These are phyloP conservation scores for Ancistrus triradiatus DNA, from an alignment of 2,113 vertebrate species.

Conservation along the genomic window DNA sequence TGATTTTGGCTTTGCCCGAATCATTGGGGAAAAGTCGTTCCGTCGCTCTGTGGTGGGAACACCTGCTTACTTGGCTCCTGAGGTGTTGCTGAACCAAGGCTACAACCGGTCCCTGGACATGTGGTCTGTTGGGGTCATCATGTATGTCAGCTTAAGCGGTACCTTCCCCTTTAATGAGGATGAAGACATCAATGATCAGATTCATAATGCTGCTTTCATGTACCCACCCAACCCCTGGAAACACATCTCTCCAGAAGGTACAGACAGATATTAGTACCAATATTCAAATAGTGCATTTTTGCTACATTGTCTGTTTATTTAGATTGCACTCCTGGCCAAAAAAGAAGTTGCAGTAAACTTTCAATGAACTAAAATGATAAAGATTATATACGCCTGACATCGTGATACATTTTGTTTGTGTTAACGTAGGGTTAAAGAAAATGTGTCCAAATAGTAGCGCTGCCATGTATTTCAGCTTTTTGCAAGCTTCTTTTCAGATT, in stretches of 20 bases:
- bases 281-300: too few species aligned
- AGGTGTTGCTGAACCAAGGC: slow-evolving; percentile 87
- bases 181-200: slow-evolving; percentile 91
- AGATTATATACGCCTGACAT: too few species aligned
- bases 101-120: slow-evolving; percentile 92
- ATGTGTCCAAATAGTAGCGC: too few species aligned
- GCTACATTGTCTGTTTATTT: too few species aligned
- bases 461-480: too few species aligned
- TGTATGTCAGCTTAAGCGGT: slow-evolving; percentile 90
- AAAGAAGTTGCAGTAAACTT: too few species aligned
- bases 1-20: slow-evolving; percentile 89
- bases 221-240: slow-evolving; percentile 89
- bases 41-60: slow-evolving; percentile 90
- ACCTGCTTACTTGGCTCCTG: slow-evolving; percentile 83
- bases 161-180: slow-evolving; percentile 92
- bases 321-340: too few species aligned
- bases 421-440: too few species aligned
- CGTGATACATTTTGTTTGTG: too few species aligned
- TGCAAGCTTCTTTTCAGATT: too few species aligned
- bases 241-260: slow-evolving; percentile 81
- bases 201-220: slow-evolving; percentile 92
- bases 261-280: neutral
- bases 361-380: too few species aligned
- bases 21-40: slow-evolving; percentile 91
- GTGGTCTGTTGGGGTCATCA: slow-evolving; percentile 92